These are phyloP conservation scores for Lasiurus cinereus DNA, from an alignment of 2,113 vertebrate species.

Conservation along the genomic window DNA sequence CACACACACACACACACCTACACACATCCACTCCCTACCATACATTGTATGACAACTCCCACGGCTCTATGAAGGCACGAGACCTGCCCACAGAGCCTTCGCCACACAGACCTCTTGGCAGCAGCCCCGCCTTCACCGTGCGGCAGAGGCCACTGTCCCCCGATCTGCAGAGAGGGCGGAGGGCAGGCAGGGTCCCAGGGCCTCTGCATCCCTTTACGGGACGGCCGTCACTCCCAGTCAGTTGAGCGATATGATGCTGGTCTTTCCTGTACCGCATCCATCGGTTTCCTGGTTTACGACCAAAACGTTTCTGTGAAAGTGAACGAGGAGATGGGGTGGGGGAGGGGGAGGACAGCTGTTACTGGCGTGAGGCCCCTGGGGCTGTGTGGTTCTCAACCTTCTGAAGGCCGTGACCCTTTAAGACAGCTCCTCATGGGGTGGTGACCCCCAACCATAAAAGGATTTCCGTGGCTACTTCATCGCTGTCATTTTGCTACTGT, in stretches of 20 bases:
- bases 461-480: no score
- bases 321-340: background rate
- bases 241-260: background rate
- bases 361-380: background rate
- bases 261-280: background rate
- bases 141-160: background rate
- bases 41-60: background rate
- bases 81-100: background rate
- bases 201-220: background rate
- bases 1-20: background rate
- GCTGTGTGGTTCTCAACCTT: no score
- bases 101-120: background rate
- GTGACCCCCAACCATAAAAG: no score
- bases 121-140: background rate
- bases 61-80: background rate
- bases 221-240: background rate
- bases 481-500: no score
- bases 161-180: background rate
- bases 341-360: background rate
- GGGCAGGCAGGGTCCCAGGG: background rate
- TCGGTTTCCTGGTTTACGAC: background rate
- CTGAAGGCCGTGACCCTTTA: no score
- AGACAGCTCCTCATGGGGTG: no score
- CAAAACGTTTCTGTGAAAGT: conserved; percentile 42
- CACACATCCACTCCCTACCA: background rate